Evolutionary conservation across 2,888 invertebrate genomes (phyloP).

Genomic region (Caenorhabditis drosophilae): DNA sequence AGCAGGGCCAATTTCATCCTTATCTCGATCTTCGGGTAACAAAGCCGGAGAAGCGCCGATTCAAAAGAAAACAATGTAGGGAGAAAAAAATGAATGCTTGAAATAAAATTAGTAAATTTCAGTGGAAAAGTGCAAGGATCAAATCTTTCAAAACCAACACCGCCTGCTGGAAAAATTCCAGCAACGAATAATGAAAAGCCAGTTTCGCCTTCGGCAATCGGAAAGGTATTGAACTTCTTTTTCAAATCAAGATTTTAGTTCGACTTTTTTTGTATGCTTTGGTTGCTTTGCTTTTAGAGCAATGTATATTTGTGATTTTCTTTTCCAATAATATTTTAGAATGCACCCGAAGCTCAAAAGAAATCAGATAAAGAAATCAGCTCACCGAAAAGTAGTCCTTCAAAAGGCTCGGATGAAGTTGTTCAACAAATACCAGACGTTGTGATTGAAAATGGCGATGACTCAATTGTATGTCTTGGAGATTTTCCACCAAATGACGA

Average conservation of each 20-base stretch:
- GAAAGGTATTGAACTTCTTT: too few species aligned
- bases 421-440: background rate
- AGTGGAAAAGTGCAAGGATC: conserved; percentile 18
- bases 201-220: background rate
- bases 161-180: conserved; percentile 7
- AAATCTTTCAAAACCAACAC: conserved; percentile 12
- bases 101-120: background rate
- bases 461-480: conserved; percentile 5
- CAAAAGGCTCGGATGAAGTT: too few species aligned
- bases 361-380: too few species aligned
- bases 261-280: background rate
- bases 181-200: background rate
- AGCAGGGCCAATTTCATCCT: too few species aligned
- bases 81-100: background rate
- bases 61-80: conserved; percentile 17
- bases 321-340: background rate
- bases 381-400: too few species aligned
- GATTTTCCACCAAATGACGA: conserved; percentile 3
- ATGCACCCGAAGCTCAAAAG: background rate
- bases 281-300: background rate
- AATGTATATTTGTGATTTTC: background rate
- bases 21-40: too few species aligned
- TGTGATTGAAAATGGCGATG: background rate
- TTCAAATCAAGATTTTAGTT: background rate
- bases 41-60: conserved; percentile 16